phyloP scores from a whole-genome alignment of 2,888 invertebrate species.

The Pyralis farinalis region DNA sequence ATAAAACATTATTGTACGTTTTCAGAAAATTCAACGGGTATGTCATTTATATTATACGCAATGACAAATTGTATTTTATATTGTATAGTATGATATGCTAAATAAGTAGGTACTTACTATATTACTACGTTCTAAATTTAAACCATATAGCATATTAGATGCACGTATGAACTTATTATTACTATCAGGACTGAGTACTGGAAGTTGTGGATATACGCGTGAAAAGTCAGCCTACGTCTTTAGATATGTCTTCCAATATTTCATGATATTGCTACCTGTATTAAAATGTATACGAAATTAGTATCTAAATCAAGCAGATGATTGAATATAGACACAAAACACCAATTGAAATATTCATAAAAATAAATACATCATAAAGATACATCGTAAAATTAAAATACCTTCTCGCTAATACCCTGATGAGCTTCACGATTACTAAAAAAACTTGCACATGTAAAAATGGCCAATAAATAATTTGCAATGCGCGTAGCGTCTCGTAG shows the following conservation, averaged over 20 bases:
- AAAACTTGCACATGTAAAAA: constrained; percentile 6
- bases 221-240: not conserved
- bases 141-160: too few species aligned
- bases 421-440: constrained; percentile 25
- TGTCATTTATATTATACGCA: too few species aligned
- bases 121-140: too few species aligned
- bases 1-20: too few species aligned
- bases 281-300: constrained; percentile 5
- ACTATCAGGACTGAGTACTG: too few species aligned
- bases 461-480: constrained; percentile 36
- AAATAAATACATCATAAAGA: constrained; percentile 9
- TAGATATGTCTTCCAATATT: not conserved
- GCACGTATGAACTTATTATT: too few species aligned
- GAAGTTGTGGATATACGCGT: too few species aligned
- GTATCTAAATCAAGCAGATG: constrained; percentile 5
- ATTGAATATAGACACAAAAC: constrained; percentile 10
- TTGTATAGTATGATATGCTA: too few species aligned
- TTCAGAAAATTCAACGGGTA: too few species aligned
- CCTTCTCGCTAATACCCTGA: constrained; percentile 19
- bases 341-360: constrained; percentile 9
- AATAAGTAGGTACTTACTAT: too few species aligned
- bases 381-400: constrained; percentile 25
- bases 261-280: constrained; percentile 1
- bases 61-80: too few species aligned
- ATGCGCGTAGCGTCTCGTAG: too few species aligned